Percentiles rank a stretch among this genome's conserved stretches.
phyloP scores from a whole-genome alignment of 2,797 vertebrate genomes.

The Orientallactaga sibirica region DNA sequence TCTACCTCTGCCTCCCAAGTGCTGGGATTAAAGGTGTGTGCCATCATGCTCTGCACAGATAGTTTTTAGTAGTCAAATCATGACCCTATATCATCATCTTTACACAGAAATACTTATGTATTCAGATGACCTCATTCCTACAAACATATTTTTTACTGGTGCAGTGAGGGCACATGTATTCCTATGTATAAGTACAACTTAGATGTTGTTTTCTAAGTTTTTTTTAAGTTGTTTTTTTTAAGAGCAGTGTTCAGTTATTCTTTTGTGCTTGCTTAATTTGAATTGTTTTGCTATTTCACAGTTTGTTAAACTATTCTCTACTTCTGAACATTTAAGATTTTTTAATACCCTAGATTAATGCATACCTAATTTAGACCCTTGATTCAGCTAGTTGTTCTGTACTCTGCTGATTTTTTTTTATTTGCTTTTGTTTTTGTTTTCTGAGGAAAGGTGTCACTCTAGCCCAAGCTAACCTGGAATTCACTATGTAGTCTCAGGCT shows the following conservation, averaged over 20 bases:
- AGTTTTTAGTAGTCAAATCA: conserved; percentile 17
- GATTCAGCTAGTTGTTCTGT: not conserved
- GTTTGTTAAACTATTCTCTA: not conserved
- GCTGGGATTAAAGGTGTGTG: too few relatives aligned
- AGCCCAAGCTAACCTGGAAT: too few relatives aligned
- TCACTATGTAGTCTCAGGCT: too few relatives aligned
- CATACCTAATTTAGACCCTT: not conserved
- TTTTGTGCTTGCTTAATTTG: conserved; percentile 16
- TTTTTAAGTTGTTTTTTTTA: not conserved
- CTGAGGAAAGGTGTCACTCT: too few relatives aligned
- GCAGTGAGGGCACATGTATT: not conserved
- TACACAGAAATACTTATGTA: conserved; percentile 20
- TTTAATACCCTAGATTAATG: conserved; percentile 14
- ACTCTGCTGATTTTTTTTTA: not conserved
- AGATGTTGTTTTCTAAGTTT: not conserved
- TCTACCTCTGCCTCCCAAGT: too few relatives aligned
- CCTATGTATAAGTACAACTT: not conserved
- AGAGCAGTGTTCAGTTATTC: not conserved
- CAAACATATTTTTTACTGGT: not conserved
- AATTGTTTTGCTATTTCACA: not conserved
- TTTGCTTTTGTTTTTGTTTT: too few relatives aligned
- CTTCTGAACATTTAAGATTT: conserved; percentile 11
- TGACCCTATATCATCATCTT: not conserved
- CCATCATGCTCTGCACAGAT: too few relatives aligned
- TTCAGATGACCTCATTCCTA: conserved; percentile 12